A percentile compares a stretch with the other conserved stretches of the same genome.
Conservation (phyloP, 2,888 invertebrate species). For the Noctua janthina region DNA sequence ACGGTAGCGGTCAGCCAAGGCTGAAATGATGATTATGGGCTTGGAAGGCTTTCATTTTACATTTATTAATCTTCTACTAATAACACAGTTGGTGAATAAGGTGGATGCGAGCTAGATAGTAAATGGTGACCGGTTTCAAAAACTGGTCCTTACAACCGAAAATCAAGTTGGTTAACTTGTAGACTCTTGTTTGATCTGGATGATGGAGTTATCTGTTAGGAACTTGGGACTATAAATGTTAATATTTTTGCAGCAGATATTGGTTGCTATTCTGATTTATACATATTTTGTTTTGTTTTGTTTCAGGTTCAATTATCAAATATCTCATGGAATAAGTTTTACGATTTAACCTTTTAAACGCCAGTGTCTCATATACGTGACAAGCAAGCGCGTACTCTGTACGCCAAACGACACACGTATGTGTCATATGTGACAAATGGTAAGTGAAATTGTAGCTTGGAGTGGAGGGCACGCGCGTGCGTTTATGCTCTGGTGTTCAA, state of each 20-base stretch:
- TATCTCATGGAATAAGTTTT: background rate
- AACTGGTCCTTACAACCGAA: constrained; percentile 17
- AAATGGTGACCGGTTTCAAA: constrained; percentile 17
- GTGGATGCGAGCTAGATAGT: background rate
- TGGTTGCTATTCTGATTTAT: background rate
- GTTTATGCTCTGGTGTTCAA: too few species aligned
- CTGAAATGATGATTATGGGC: background rate
- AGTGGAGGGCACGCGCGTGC: too few species aligned
- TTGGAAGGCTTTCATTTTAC: background rate
- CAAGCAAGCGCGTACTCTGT: too few species aligned
- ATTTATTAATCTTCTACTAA: background rate
- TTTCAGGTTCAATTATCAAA: too few species aligned
- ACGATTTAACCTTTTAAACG: too few species aligned
- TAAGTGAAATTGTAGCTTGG: too few species aligned
- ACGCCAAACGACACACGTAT: too few species aligned
- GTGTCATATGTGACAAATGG: too few species aligned
- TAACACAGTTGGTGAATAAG: background rate
- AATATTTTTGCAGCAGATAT: background rate
- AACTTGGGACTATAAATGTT: background rate
- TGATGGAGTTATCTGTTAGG: background rate
- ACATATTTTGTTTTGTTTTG: background rate
- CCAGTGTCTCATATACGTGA: too few species aligned
- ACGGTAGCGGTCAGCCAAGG: too few species aligned
- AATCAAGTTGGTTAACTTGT: constrained; percentile 19
- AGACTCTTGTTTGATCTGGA: background rate